Conservation (phyloP, 1,140 invertebrate genomes). For the Chymomyza costata region DNA sequence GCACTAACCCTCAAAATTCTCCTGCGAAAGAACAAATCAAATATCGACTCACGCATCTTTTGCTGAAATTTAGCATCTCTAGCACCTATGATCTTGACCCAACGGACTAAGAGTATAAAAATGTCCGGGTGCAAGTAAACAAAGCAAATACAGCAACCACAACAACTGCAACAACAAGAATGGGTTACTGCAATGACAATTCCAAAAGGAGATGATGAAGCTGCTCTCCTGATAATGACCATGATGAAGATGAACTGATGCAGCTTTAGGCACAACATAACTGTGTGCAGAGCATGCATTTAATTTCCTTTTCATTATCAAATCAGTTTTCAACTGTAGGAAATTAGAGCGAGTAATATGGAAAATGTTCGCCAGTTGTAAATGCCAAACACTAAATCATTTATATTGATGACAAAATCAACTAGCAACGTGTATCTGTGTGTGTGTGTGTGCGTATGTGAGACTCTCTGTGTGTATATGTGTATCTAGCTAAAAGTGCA, state of each 20-base stretch:
- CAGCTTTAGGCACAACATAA: too few relatives aligned
- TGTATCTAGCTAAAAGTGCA: background rate
- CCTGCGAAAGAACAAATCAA: too few relatives aligned
- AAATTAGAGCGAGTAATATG: constrained; percentile 46
- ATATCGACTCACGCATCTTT: too few relatives aligned
- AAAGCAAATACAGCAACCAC: constrained; percentile 2
- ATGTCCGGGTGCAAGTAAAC: background rate
- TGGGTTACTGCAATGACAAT: too few relatives aligned
- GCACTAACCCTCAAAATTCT: too few relatives aligned
- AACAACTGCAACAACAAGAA: background rate
- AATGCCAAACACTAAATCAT: constrained; percentile 18
- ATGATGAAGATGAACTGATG: too few relatives aligned
- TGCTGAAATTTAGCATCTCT: too few relatives aligned
- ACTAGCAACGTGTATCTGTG: background rate
- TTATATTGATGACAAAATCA: constrained; percentile 42
- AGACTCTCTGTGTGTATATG: background rate
- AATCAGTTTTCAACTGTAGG: constrained; percentile 41
- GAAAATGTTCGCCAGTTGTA: constrained; percentile 13
- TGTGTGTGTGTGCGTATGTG: too few relatives aligned
- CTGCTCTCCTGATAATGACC: too few relatives aligned
- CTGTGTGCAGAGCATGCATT: constrained; percentile 20
- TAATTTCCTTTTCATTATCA: constrained; percentile 56
- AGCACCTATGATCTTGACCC: too few relatives aligned
- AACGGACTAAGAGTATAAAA: too few relatives aligned
- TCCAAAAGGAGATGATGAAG: too few relatives aligned